These are phyloP conservation scores for Bombyx mori DNA, from an alignment of 1,140 invertebrate species.

Conservation along the genomic window DNA sequence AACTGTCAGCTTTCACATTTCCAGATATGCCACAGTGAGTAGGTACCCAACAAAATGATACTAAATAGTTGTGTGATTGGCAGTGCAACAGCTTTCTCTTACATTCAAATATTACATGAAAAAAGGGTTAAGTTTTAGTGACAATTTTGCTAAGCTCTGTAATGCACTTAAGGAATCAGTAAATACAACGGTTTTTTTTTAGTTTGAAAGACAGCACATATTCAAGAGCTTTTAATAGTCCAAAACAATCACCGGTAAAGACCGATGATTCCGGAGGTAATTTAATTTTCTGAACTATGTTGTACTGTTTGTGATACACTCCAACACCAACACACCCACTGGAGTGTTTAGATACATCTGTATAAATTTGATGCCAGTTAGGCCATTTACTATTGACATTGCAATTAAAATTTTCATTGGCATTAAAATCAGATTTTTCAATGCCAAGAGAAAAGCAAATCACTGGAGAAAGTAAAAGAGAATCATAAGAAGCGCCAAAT, in stretches of 20 bases:
- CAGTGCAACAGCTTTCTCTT: conserved; percentile 4
- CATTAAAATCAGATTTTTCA: not conserved
- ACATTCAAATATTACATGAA: conserved; percentile 9
- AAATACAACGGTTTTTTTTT: conserved; percentile 11
- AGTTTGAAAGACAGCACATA: conserved; percentile 7
- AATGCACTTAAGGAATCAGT: conserved; percentile 10
- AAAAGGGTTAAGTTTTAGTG: conserved; percentile 7
- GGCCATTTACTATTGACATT: not conserved
- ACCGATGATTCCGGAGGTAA: conserved; percentile 11
- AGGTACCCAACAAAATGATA: conserved; percentile 3
- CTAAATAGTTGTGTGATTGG: conserved; percentile 1
- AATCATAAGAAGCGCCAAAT: not conserved
- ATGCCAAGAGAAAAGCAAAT: conserved; percentile 1
- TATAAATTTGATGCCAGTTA: conserved; percentile 8
- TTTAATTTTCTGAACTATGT: conserved; percentile 12
- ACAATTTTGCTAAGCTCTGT: conserved; percentile 8
- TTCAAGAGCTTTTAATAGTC: conserved; percentile 11
- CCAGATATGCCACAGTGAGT: conserved; percentile 1
- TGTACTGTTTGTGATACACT: conserved; percentile 9
- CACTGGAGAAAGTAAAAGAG: not conserved
- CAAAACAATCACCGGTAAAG: conserved; percentile 12
- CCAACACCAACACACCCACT: conserved; percentile 7
- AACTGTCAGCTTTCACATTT: conserved; percentile 1
- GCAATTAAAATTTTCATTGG: not conserved
- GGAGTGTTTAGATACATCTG: conserved; percentile 12